Conservation (phyloP, 2,797 vertebrate species). For the Takifugu rubripes region DNA sequence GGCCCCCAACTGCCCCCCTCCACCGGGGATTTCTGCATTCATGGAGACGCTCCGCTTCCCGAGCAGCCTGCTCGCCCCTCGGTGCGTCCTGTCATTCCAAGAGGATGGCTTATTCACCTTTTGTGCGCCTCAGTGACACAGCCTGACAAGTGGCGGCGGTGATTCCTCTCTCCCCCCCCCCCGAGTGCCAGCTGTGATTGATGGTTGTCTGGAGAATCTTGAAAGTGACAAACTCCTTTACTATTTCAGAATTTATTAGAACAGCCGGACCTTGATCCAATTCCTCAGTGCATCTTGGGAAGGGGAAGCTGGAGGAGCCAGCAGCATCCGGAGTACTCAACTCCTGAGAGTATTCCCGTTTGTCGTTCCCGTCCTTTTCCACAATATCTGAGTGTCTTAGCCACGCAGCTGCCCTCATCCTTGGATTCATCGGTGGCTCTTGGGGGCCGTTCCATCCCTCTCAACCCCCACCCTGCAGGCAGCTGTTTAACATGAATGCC, state of each 20-base stretch:
- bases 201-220: conserved; percentile 19
- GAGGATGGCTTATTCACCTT: conserved; percentile 44
- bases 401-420: neutral
- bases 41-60: conserved; percentile 12
- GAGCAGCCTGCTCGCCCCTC: conserved; percentile 13
- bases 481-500: conserved; percentile 42
- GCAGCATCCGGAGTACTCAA: neutral
- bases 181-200: conserved; percentile 45
- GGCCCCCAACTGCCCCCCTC: too few species aligned
- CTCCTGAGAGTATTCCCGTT: conserved; percentile 8
- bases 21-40: conserved; percentile 47
- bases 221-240: too few species aligned
- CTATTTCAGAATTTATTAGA: too few species aligned
- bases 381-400: neutral
- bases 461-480: conserved; percentile 17
- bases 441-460: conserved; percentile 4
- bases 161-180: conserved; percentile 49
- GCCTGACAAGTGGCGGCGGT: conserved; percentile 40
- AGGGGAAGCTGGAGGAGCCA: neutral
- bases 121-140: conserved; percentile 53
- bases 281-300: neutral
- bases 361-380: conserved; percentile 13
- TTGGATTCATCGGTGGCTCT: conserved; percentile 5
- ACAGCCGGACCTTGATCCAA: neutral
- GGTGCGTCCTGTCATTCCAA: conserved; percentile 43